These are phyloP conservation scores for Manis pentadactyla DNA, from an alignment of 2,797 vertebrate genomes.

Conservation along the genomic window DNA sequence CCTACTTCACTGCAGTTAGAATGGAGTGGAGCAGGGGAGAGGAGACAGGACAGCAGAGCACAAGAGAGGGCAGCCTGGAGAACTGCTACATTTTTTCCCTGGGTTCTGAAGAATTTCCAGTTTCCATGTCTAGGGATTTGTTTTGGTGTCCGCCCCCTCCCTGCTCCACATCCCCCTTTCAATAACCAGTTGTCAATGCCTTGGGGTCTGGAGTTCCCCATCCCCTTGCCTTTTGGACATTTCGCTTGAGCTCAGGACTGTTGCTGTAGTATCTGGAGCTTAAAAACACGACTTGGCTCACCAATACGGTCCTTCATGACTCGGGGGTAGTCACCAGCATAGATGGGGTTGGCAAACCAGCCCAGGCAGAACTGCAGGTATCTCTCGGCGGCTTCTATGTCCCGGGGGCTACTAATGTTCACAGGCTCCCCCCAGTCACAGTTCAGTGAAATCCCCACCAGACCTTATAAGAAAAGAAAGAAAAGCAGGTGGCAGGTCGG, in stretches of 20 bases:
- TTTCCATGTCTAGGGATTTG: neutral
- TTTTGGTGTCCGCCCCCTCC: neutral
- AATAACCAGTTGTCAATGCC: neutral
- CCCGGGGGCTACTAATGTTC: conserved; percentile 92
- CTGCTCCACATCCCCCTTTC: neutral
- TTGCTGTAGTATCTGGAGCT: neutral
- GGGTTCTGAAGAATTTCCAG: neutral
- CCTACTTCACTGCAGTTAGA: neutral
- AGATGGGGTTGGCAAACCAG: conserved; percentile 97
- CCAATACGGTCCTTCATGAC: conserved; percentile 96
- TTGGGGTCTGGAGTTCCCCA: neutral
- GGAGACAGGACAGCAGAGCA: neutral
- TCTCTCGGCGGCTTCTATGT: conserved; percentile 94
- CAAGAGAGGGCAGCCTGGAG: neutral
- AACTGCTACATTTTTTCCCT: neutral
- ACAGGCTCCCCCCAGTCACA: conserved; percentile 95
- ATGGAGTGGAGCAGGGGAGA: neutral
- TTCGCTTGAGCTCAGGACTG: neutral
- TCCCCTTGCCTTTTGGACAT: neutral
- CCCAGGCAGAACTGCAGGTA: conserved; percentile 96
- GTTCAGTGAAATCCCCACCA: conserved; percentile 94
- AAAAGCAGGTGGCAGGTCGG: neutral
- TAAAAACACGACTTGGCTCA: conserved; percentile 75
- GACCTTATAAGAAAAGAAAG: conserved; percentile 85
- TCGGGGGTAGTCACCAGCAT: conserved; percentile 97